Percentiles rank a stretch among this genome's conserved stretches.
Conservation (phyloP, 2,113 vertebrate genomes). For the Eublepharis macularius region DNA sequence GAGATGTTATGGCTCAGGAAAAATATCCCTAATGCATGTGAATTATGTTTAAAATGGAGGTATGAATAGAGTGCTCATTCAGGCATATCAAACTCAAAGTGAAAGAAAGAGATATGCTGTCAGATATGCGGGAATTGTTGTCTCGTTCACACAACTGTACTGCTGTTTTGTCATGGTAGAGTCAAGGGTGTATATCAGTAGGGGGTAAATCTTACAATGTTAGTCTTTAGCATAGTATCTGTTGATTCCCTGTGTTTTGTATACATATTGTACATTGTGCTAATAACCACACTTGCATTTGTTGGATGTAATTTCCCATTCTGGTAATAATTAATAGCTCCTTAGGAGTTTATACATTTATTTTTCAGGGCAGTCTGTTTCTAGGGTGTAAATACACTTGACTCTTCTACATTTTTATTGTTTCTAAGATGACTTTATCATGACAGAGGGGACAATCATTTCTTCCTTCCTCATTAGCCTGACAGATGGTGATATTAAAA, state of each 20-base stretch:
- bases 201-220: background rate
- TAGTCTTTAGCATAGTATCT: background rate
- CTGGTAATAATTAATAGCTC: background rate
- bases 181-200: too few relatives aligned
- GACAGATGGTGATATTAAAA: slow-evolving; percentile 23
- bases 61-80: background rate
- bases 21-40: background rate
- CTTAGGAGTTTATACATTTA: background rate
- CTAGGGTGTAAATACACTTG: background rate
- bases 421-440: slow-evolving; percentile 18
- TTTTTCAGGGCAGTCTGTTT: slow-evolving; percentile 10
- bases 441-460: background rate
- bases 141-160: background rate
- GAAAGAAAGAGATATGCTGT: background rate
- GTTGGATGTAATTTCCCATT: background rate
- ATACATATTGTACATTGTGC: background rate
- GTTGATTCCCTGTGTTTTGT: background rate
- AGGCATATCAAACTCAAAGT: background rate
- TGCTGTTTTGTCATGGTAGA: background rate
- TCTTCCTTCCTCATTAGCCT: slow-evolving; percentile 2
- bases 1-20: background rate
- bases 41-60: background rate
- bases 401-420: background rate
- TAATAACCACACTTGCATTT: background rate
- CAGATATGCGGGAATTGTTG: background rate